Conservation (phyloP, 2,113 vertebrate genomes). For the Tachycineta bicolor region DNA sequence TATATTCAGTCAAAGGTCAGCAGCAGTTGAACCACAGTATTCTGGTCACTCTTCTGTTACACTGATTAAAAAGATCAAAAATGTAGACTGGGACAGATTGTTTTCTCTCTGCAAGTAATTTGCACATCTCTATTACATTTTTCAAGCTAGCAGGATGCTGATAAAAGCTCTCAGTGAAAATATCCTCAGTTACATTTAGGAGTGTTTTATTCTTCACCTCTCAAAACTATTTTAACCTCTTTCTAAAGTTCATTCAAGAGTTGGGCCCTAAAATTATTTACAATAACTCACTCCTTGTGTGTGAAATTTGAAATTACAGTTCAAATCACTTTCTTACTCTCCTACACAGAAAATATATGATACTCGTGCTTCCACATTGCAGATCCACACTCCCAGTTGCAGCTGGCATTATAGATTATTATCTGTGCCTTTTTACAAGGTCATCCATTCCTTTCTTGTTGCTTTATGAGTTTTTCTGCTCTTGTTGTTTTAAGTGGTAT, state of each 20-base stretch:
- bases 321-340: constrained; percentile 10
- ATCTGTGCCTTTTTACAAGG: constrained; percentile 58
- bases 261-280: not conserved
- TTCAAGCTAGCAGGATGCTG: not conserved
- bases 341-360: constrained; percentile 12
- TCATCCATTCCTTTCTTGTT: constrained; percentile 40
- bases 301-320: constrained; percentile 42
- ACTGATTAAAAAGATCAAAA: not conserved
- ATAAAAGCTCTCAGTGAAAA: not conserved
- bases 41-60: not conserved
- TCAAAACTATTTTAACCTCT: not conserved
- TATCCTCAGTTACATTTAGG: not conserved
- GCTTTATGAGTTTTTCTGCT: constrained; percentile 8
- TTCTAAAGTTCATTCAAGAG: not conserved
- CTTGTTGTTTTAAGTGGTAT: constrained; percentile 53
- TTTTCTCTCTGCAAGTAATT: not conserved
- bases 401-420: constrained; percentile 29
- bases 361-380: not conserved
- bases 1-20: not conserved
- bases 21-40: not conserved
- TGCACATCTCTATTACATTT: not conserved
- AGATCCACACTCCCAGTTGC: not conserved
- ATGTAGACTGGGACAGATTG: not conserved
- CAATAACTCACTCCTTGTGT: not conserved
- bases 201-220: not conserved